Evolutionary conservation across 1,140 invertebrate species (phyloP).

Genomic region (Ephestia elutella): DNA sequence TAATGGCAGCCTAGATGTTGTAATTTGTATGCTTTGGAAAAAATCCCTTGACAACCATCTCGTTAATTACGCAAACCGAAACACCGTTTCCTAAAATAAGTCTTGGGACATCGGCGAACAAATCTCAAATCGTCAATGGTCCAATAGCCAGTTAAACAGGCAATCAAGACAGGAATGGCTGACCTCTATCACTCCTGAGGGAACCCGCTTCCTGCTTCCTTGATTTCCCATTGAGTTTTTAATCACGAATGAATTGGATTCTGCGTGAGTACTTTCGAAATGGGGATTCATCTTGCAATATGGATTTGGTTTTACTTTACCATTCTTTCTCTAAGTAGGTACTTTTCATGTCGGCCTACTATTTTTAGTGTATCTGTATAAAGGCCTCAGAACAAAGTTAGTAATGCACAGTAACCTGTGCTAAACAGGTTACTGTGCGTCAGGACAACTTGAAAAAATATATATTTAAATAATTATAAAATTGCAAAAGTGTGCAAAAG

Average conservation of each 20-base stretch:
- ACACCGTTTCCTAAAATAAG: neutral
- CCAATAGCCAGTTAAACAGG: neutral
- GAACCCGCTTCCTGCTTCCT: neutral
- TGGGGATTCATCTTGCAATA: neutral
- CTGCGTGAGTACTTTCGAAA: neutral
- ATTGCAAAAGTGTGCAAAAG: too few relatives aligned
- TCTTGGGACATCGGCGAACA: neutral
- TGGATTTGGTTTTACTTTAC: neutral
- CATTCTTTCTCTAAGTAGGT: too few relatives aligned
- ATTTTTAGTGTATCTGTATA: too few relatives aligned
- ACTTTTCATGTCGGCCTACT: too few relatives aligned
- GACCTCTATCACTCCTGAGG: neutral
- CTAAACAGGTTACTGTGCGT: too few relatives aligned
- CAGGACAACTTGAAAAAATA: too few relatives aligned
- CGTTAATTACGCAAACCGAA: neutral
- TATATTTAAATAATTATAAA: too few relatives aligned
- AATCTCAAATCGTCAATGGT: conserved; percentile 1
- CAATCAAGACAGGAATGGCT: neutral
- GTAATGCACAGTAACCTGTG: too few relatives aligned
- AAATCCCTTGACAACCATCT: too few relatives aligned
- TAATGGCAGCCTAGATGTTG: too few relatives aligned
- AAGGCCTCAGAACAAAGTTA: too few relatives aligned
- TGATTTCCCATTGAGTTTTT: neutral
- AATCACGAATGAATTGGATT: conserved; percentile 2
- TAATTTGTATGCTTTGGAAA: too few relatives aligned